Base-by-base conservation (phyloP, 2,888 invertebrate genomes). In the Poecilobothrus nobilitatus region DNA sequence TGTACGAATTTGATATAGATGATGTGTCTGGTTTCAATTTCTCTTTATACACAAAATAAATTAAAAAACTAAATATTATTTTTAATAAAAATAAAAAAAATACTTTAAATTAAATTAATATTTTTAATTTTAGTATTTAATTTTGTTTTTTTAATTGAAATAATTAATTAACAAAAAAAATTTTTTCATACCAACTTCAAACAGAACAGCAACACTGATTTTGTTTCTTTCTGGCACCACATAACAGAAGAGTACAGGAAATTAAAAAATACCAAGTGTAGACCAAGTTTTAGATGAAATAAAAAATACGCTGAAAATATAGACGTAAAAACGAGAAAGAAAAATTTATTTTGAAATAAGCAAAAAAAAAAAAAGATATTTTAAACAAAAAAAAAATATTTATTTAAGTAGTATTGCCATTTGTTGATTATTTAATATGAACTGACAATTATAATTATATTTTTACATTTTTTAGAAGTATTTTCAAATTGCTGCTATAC, bases 201-300 rank as follows among this genome's bases (percentile, higher is more conserved):
- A 53, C 53, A 53, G 53, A 53, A 53, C 53, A 53, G 53, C 53
- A 53, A 53, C 53, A 53, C 53, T 53, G 15, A 18, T 53, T 53
- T 53, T 53, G 53, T 53, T 53, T 53, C 53, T 18, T 53, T 53
- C 53, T 12, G 18, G 18, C 18, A 53, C 6, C 15, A 53, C 15
- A 15, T 8, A 53, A 53, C 18, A 18, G 15, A 53, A 12, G n/a
- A 53, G 53, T 12, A n/a, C 27, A 53, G n/a, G 7, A 41, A 41
- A 9, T 41, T 15, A 41, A 41, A 41, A 12, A 41, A 41, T 12
- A 41, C 27, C 27, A 37, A 37, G 37, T 37, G 1, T 53, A n/a
- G 2, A 18, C 53, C 53, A 53, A 53, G 53, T 53, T 53, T 53
- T 1, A 53, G 2, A 18, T 15, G 53, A 53, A 53, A 53, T 15